Conservation (phyloP, 2,797 vertebrate species). For the Neosilurus hyrtlii region DNA sequence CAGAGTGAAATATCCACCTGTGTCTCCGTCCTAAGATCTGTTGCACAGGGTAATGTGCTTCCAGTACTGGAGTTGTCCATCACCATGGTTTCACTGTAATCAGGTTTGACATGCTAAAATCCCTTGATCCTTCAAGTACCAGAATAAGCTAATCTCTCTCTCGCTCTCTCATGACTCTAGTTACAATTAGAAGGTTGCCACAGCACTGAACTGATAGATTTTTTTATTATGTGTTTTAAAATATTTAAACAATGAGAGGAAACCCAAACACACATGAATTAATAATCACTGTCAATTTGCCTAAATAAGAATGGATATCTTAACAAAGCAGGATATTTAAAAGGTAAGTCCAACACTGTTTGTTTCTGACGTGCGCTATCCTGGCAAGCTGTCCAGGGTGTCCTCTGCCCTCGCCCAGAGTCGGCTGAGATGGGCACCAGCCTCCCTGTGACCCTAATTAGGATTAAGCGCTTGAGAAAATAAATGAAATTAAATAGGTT, state of each 20-base stretch:
- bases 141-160: conserved; percentile 34
- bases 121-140: conserved; percentile 16
- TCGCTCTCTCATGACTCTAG: not conserved
- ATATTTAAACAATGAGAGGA: not conserved
- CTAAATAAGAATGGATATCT: conserved; percentile 63
- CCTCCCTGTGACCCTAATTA: too few species aligned
- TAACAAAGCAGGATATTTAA: conserved; percentile 66
- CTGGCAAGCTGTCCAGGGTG: too few species aligned
- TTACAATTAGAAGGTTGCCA: not conserved
- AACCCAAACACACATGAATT: not conserved
- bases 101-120: conserved; percentile 33
- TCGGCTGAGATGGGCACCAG: too few species aligned
- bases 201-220: not conserved
- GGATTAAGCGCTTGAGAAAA: too few species aligned
- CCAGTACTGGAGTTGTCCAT: not conserved
- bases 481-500: too few species aligned
- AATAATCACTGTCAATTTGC: not conserved
- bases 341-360: conserved; percentile 59
- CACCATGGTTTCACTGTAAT: conserved; percentile 47
- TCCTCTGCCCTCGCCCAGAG: too few species aligned
- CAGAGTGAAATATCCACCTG: too few species aligned
- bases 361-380: too few species aligned
- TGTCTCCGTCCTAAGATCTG: too few species aligned
- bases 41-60: not conserved
- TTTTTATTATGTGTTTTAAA: not conserved